phyloP scores from a whole-genome alignment of 2,113 vertebrate genomes.

The Corvus cornix region DNA sequence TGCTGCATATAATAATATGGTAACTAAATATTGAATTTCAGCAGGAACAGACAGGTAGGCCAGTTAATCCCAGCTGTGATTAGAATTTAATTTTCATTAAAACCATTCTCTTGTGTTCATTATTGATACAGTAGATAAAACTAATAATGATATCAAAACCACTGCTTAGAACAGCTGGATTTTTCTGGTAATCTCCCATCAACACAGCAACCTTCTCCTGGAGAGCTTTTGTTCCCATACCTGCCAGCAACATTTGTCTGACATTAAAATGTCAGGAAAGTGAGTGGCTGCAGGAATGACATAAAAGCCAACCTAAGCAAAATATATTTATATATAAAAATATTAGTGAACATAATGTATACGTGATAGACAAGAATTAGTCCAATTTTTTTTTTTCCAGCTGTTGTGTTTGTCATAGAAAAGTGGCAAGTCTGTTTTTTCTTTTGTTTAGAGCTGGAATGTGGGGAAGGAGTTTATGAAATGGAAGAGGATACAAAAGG shows the following conservation, averaged over 20 bases:
- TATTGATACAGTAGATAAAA: neutral
- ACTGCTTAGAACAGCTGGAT: neutral
- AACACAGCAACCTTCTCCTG: neutral
- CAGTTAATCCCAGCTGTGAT: neutral
- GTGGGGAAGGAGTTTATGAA: neutral
- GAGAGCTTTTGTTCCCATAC: neutral
- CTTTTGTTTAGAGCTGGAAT: neutral
- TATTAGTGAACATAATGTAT: neutral
- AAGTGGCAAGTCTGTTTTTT: fast-evolving
- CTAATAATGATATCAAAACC: neutral
- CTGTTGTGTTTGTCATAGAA: neutral
- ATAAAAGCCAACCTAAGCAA: neutral
- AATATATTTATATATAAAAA: neutral
- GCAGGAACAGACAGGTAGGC: neutral
- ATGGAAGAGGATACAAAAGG: neutral
- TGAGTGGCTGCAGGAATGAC: neutral
- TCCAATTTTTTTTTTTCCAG: no score
- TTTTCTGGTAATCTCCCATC: neutral
- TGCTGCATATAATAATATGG: neutral
- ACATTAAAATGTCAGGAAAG: neutral
- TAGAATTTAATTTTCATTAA: neutral
- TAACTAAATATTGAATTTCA: neutral
- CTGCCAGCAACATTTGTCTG: neutral
- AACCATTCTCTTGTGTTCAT: neutral
- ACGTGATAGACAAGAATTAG: neutral